These are phyloP conservation scores for Chaetura pelagica DNA, from an alignment of 2,113 vertebrate species.

Conservation along the genomic window DNA sequence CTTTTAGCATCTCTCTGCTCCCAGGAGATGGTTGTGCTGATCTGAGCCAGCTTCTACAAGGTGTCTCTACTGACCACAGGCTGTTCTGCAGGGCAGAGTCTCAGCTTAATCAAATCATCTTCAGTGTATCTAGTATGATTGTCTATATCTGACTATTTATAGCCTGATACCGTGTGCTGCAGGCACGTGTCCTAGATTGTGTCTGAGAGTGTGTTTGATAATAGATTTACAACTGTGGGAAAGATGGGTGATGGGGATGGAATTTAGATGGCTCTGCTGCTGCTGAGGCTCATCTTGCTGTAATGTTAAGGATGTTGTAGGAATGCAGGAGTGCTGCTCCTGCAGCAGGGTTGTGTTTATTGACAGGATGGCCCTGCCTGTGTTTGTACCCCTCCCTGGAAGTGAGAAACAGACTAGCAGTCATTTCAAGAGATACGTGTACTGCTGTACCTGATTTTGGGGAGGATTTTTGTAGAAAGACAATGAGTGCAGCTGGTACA, in stretches of 20 bases:
- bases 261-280: conserved; percentile 1
- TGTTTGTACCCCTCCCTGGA: not conserved
- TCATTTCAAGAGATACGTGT: not conserved
- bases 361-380: not conserved
- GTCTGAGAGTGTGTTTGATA: conserved; percentile 2
- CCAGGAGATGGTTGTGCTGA: not conserved
- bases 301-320: not conserved
- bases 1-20: not conserved
- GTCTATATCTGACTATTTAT: conserved; percentile 9
- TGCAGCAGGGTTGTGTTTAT: not conserved
- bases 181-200: not conserved
- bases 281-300: not conserved
- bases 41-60: not conserved
- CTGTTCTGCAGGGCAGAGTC: not conserved
- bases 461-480: not conserved
- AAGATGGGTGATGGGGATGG: not conserved
- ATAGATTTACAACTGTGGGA: conserved; percentile 34
- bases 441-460: not conserved
- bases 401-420: not conserved
- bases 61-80: not conserved
- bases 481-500: not conserved
- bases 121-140: not conserved
- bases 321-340: not conserved
- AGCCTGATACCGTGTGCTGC: not conserved
- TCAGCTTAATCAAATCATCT: conserved; percentile 25